phyloP scores from a whole-genome alignment of 2,888 invertebrate genomes.

The Cephus pygmeus region DNA sequence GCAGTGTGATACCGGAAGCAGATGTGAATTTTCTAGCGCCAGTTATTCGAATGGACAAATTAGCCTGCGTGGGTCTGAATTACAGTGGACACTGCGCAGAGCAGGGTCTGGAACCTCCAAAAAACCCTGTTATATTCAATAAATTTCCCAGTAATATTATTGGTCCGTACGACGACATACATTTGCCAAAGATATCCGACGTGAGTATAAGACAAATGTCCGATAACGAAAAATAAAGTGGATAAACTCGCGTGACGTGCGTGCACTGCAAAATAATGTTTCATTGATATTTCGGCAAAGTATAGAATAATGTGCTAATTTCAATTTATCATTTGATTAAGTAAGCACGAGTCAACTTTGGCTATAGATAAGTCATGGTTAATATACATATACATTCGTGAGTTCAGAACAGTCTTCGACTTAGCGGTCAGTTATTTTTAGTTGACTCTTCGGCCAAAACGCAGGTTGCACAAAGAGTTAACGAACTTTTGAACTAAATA shows the following conservation, averaged over 20 bases:
- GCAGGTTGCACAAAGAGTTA: slow-evolving; percentile 1
- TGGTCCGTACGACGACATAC: slow-evolving; percentile 78
- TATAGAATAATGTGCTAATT: not conserved
- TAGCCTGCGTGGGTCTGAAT: slow-evolving; percentile 87
- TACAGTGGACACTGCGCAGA: slow-evolving; percentile 89
- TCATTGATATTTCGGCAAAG: not conserved
- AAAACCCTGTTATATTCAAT: slow-evolving; percentile 86
- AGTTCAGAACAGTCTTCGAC: no score
- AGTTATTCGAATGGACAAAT: slow-evolving; percentile 83
- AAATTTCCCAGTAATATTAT: slow-evolving; percentile 85
- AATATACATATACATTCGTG: no score
- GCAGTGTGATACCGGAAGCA: slow-evolving; percentile 68
- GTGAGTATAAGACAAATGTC: slow-evolving; percentile 64
- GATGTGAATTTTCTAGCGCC: slow-evolving; percentile 78
- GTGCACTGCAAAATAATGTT: not conserved
- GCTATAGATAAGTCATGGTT: no score
- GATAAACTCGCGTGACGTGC: not conserved
- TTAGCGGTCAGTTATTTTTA: not conserved
- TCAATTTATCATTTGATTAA: no score
- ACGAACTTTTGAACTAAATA: slow-evolving; percentile 2
- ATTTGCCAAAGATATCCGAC: slow-evolving; percentile 72
- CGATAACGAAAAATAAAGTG: not conserved
- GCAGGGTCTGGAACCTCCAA: slow-evolving; percentile 78
- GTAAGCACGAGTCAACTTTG: no score
- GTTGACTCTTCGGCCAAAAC: not conserved